Evolutionary conservation across 2,888 invertebrate genomes (phyloP).

Genomic region (Oscheius sp.): DNA sequence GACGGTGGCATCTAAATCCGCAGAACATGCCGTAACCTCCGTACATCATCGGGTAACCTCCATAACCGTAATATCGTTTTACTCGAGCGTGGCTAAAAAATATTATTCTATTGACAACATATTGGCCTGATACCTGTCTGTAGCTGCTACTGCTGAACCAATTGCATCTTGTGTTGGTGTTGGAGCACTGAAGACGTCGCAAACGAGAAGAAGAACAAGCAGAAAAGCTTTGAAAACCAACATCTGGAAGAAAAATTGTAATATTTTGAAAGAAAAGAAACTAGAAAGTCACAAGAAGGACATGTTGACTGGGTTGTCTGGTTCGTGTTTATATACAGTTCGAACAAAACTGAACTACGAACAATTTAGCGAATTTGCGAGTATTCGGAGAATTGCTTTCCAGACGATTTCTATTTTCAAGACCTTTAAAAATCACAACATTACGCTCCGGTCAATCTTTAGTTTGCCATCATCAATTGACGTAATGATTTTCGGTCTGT

Average conservation of each 20-base stretch:
- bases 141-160: background rate
- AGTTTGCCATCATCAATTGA: background rate
- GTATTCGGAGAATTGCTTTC: background rate
- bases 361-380: constrained; percentile 16
- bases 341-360: background rate
- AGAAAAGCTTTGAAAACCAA: background rate
- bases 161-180: background rate
- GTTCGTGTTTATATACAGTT: background rate
- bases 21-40: background rate
- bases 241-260: background rate
- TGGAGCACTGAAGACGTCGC: background rate
- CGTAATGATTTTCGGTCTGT: constrained; percentile 2
- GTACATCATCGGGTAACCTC: too few relatives aligned
- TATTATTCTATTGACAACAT: constrained; percentile 39
- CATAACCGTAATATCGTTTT: constrained; percentile 20
- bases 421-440: background rate
- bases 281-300: background rate
- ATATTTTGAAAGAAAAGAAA: background rate
- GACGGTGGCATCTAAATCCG: background rate
- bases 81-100: constrained; percentile 13
- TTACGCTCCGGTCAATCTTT: background rate
- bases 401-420: background rate
- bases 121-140: background rate
- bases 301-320: background rate
- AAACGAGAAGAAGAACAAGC: background rate